Percentiles rank a stretch among this genome's conserved stretches.
Conservation (phyloP, 2,888 invertebrate genomes). For the Apotomis betuletana region DNA sequence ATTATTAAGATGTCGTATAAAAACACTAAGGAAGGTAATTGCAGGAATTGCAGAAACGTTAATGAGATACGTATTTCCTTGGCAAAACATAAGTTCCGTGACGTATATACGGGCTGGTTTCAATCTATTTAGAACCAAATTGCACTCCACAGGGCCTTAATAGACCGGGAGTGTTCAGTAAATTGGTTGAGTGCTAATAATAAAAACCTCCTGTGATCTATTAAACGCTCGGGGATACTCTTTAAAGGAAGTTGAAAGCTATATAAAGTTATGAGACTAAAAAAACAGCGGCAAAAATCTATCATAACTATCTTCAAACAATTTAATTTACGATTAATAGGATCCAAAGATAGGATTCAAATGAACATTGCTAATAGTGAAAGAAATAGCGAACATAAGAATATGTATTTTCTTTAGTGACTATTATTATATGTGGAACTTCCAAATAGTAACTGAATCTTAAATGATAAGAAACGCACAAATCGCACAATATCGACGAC, state of each 20-base stretch:
- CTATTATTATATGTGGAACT: too few relatives aligned
- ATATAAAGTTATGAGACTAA: slow-evolving; percentile 4
- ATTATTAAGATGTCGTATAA: slow-evolving; percentile 3
- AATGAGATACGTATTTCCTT: slow-evolving; percentile 26
- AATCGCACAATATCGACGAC: too few relatives aligned
- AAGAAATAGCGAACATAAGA: too few relatives aligned
- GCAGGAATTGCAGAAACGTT: slow-evolving; percentile 19
- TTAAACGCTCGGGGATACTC: slow-evolving; percentile 2
- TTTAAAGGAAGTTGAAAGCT: neutral
- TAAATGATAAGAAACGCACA: too few relatives aligned
- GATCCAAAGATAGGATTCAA: too few relatives aligned
- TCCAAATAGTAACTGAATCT: too few relatives aligned
- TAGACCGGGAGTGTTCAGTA: slow-evolving; percentile 36
- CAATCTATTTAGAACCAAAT: slow-evolving; percentile 36
- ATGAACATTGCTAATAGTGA: too few relatives aligned
- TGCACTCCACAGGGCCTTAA: slow-evolving; percentile 27
- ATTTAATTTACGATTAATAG: too few relatives aligned
- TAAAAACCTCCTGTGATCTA: slow-evolving; percentile 27
- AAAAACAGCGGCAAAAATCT: too few relatives aligned
- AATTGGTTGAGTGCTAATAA: slow-evolving; percentile 39
- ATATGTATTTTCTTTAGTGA: too few relatives aligned
- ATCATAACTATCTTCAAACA: too few relatives aligned
- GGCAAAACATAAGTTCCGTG: slow-evolving; percentile 19
- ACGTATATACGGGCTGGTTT: slow-evolving; percentile 11
- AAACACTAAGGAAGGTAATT: slow-evolving; percentile 2